Percentiles rank a stretch among this genome's conserved stretches.
Conservation (phyloP, 2,797 vertebrate species). For the Liparis tanakae region DNA sequence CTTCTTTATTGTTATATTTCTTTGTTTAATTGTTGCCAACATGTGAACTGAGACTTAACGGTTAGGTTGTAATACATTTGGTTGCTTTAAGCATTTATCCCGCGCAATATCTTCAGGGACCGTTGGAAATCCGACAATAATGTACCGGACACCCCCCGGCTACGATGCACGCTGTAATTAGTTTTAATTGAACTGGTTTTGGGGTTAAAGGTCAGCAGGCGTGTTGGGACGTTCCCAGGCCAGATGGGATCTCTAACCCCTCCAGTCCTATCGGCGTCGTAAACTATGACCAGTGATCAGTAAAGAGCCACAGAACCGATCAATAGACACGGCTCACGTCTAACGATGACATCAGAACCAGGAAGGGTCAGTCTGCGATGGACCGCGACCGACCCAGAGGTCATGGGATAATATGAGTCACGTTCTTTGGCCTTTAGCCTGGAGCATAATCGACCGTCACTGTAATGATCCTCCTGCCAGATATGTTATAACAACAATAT, state of each 20-base stretch:
- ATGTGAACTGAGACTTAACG: background rate
- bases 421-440: background rate
- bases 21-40: background rate
- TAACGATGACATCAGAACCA: background rate
- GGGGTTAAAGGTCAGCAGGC: background rate
- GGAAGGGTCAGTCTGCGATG: background rate
- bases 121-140: background rate
- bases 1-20: background rate
- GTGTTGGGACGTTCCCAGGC: background rate
- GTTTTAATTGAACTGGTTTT: background rate
- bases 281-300: too few relatives aligned
- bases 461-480: constrained; percentile 33
- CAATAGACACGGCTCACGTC: background rate
- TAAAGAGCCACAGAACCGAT: too few relatives aligned
- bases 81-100: background rate
- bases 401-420: too few relatives aligned
- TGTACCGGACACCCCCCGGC: background rate
- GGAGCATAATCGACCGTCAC: constrained; percentile 30
- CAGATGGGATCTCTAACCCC: background rate
- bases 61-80: background rate
- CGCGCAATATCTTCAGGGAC: background rate
- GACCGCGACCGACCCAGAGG: background rate
- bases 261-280: background rate
- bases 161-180: background rate
- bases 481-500: too few relatives aligned